Conservation (phyloP, 2,888 invertebrate genomes). For the Digitonthophagus gazella region DNA sequence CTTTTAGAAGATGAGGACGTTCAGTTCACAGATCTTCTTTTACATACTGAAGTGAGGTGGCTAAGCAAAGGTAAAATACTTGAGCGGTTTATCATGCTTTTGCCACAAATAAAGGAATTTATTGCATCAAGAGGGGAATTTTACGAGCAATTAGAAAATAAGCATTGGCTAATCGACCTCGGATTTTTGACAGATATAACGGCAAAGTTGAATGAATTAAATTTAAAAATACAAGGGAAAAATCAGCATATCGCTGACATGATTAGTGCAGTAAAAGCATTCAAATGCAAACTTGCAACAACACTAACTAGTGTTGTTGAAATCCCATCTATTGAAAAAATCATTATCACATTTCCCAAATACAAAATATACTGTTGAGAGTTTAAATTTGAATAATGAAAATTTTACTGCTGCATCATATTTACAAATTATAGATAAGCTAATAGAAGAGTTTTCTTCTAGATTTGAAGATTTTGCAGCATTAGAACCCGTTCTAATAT, state of each 20-base stretch:
- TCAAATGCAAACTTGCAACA: conserved; percentile 29
- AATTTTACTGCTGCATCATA: conserved; percentile 23
- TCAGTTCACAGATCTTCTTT: conserved; percentile 25
- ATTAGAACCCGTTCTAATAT: conserved; percentile 24
- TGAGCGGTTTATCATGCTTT: conserved; percentile 27
- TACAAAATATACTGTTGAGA: no score
- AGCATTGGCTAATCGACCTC: conserved; percentile 31
- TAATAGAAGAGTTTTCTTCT: conserved; percentile 22
- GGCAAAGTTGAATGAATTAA: conserved; percentile 31
- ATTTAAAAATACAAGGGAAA: conserved; percentile 32
- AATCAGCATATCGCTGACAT: conserved; percentile 27
- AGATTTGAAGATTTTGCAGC: conserved; percentile 27
- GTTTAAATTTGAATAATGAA: conserved; percentile 14
- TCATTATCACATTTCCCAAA: conserved; percentile 27
- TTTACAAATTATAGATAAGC: conserved; percentile 20
- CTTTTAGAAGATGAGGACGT: no score
- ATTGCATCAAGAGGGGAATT: conserved; percentile 26
- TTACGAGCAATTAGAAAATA: conserved; percentile 28
- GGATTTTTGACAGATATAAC: conserved; percentile 32
- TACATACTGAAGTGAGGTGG: conserved; percentile 31
- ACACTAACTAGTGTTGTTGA: no score
- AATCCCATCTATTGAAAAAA: conserved; percentile 30
- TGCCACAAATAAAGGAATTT: conserved; percentile 29
- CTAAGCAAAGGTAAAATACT: conserved; percentile 30
- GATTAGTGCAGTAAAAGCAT: conserved; percentile 31